Evolutionary conservation across 2,797 vertebrate genomes (phyloP).

Genomic region (Micromesistius poutassou): DNA sequence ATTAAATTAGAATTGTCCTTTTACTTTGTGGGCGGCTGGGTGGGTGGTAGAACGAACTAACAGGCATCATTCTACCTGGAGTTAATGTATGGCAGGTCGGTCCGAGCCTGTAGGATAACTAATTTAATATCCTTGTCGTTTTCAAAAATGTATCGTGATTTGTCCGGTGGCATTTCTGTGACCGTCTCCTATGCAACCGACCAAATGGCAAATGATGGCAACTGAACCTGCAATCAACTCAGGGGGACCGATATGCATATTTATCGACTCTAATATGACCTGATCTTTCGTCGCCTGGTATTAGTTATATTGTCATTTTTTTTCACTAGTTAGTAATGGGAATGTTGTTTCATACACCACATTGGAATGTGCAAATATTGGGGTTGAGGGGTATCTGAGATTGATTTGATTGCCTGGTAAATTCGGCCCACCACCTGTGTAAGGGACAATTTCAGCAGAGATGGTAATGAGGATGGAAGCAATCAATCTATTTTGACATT

Average conservation of each 20-base stretch:
- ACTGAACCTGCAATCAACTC: no score
- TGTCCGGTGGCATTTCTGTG: not conserved
- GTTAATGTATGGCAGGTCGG: not conserved
- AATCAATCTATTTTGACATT: constrained; percentile 58
- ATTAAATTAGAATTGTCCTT: constrained; percentile 29
- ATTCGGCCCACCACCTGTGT: not conserved
- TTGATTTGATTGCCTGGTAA: not conserved
- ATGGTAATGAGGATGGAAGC: constrained; percentile 53
- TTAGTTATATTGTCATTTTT: not conserved
- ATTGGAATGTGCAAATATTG: not conserved
- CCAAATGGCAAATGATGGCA: not conserved
- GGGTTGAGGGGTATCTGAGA: not conserved
- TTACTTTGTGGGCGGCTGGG: constrained; percentile 20
- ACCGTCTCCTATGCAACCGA: not conserved
- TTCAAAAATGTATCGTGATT: not conserved
- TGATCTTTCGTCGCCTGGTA: no score
- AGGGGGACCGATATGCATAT: not conserved
- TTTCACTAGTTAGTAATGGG: not conserved
- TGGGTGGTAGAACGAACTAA: not conserved
- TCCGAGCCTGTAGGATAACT: not conserved
- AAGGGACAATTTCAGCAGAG: not conserved
- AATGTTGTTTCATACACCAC: not conserved
- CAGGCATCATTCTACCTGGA: not conserved
- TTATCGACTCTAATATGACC: not conserved
- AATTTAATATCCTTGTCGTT: not conserved